Base-by-base conservation (phyloP, 1,140 invertebrate species). In the Andricus grossulariae region DNA sequence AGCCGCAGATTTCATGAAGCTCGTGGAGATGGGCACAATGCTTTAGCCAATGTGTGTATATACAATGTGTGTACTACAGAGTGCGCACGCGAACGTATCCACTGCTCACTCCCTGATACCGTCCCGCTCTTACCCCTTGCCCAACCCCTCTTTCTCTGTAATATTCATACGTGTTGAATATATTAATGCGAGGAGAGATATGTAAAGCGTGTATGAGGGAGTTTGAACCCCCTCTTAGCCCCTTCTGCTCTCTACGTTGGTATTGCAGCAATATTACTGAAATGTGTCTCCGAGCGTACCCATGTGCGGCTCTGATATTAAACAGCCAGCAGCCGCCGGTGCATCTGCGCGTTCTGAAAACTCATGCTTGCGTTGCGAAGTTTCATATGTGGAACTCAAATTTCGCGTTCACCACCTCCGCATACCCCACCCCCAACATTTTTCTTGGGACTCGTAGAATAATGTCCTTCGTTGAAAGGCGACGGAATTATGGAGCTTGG, bases 91-190 rank as follows among this genome's bases (percentile, higher is more conserved):
- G 83, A 86, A 85, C 82, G 79, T 79, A 81, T 78, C 80, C 79
- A 57, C 82, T 82, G 76, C 82, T 83, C 74, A 71, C 80, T 77
- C 55, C 72, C 78, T 79, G 81, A 72, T 79, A 79, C 78, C 73
- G 72, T 79, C 75, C 79, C 77, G 25, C 77, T 80, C 70, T 77
- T 77, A 76, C 79, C 71, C 77, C 39, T 70, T 25, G 52, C 8
- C 49, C 39, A 75, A 55, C 55, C 80, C 78, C 80, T 75, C 54
- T 72, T 81, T 80, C 78, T 80, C 82, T 74, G 84, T 85, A 88
- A 91, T 89, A 91, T 91, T 90, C 90, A 90, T 91, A 90, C 85
- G 85, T 84, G 89, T 86, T 91, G 90, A 91, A 90, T 91, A 91
- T 91, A 91, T 91, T 91, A 91, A 90, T 90, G 84, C 86, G 81